These are phyloP conservation scores for Corvus moneduloides DNA, from an alignment of 2,113 vertebrate species.

Conservation along the genomic window DNA sequence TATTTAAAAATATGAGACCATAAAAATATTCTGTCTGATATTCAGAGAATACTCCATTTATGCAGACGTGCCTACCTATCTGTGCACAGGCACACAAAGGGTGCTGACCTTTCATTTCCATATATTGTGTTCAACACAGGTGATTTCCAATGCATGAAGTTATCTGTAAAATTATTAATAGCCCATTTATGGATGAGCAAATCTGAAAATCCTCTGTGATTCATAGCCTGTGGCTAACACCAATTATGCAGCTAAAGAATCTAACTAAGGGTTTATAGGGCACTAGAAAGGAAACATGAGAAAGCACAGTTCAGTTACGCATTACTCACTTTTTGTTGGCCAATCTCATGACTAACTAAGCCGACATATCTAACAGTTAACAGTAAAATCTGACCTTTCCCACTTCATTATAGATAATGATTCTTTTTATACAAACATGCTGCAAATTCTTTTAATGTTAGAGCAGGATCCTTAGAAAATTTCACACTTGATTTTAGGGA, in stretches of 20 bases:
- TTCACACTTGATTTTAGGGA: not conserved
- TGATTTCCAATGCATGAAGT: not conserved
- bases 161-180: not conserved
- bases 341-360: not conserved
- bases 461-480: not conserved
- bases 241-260: not conserved
- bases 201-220: not conserved
- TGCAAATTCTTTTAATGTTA: not conserved
- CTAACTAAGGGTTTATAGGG: not conserved
- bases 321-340: not conserved
- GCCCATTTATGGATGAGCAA: not conserved
- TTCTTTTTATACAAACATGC: not conserved
- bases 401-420: not conserved
- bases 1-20: not conserved
- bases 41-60: not conserved
- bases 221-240: not conserved
- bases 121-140: not conserved
- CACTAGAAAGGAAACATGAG: not conserved
- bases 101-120: not conserved
- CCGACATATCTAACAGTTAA: not conserved
- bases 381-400: not conserved
- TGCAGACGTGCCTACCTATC: accelerated
- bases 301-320: not conserved
- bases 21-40: not conserved
- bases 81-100: not conserved